Percentiles rank a stretch among this genome's conserved stretches.
phyloP scores from a whole-genome alignment of 1,140 invertebrate genomes.

The Fopius arisanus region DNA sequence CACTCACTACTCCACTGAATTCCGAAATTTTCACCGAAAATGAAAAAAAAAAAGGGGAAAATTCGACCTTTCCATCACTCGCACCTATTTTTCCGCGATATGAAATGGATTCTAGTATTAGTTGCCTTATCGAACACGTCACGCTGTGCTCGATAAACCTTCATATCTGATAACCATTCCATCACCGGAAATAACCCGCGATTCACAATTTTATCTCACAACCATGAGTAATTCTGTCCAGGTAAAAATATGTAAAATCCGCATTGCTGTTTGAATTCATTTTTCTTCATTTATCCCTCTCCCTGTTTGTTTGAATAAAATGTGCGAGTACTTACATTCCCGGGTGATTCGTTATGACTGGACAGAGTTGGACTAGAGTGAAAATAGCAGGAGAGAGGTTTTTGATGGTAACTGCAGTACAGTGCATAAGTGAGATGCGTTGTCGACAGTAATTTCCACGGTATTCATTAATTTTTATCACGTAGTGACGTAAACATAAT shows the following conservation, averaged over 20 bases:
- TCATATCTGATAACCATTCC: not conserved
- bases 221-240: not conserved
- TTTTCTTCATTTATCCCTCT: not conserved
- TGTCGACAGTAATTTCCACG: constrained; percentile 6
- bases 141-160: no score
- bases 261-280: not conserved
- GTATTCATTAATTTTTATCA: constrained; percentile 10
- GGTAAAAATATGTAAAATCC: not conserved
- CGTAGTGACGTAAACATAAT: not conserved
- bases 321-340: not conserved
- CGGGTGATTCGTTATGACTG: constrained; percentile 1
- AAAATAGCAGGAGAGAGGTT: not conserved
- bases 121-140: no score
- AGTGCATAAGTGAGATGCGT: not conserved
- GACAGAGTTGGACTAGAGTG: not conserved
- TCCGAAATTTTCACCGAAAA: no score
- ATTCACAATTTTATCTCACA: not conserved
- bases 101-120: no score
- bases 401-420: not conserved
- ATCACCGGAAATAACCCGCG: not conserved
- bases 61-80: no score
- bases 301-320: not conserved
- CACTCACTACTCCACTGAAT: no score
- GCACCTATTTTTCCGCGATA: no score
- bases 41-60: no score